Percentiles rank a stretch among this genome's conserved stretches.
phyloP scores from a whole-genome alignment of 1,140 invertebrate genomes.

The Atopsyche davidsoni region DNA sequence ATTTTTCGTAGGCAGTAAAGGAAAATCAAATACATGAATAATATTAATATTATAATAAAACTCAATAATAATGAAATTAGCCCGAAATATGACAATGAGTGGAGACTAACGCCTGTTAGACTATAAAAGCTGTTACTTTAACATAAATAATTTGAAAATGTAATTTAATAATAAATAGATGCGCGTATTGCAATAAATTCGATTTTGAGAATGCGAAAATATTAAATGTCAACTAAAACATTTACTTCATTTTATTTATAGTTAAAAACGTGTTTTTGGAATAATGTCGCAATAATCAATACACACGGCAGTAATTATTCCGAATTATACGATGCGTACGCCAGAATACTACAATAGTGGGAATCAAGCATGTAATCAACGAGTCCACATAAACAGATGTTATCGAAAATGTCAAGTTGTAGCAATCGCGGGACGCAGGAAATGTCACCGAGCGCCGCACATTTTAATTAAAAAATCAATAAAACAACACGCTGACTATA shows the following conservation, averaged over 20 bases:
- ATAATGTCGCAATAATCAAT: background rate
- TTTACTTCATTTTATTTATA: background rate
- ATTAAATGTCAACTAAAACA: background rate
- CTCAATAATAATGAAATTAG: too few species aligned
- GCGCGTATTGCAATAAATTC: too few species aligned
- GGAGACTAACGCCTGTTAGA: too few species aligned
- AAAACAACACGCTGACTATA: background rate
- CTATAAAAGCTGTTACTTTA: too few species aligned
- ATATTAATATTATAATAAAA: too few species aligned
- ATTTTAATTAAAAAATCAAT: background rate
- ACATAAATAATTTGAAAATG: too few species aligned
- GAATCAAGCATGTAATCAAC: slow-evolving; percentile 8
- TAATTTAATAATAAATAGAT: too few species aligned
- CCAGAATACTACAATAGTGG: background rate
- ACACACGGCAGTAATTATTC: too few species aligned
- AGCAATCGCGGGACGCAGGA: background rate
- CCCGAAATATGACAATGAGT: too few species aligned
- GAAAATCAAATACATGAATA: too few species aligned
- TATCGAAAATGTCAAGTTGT: slow-evolving; percentile 24
- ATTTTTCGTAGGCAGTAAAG: too few species aligned
- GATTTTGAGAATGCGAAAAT: background rate
- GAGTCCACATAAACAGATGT: slow-evolving; percentile 30
- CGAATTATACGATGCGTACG: too few species aligned
- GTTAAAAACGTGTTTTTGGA: background rate
- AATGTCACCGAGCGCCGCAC: background rate